Base-by-base conservation (phyloP, 2,797 vertebrate species). In the Leontocebus nigricollis region DNA sequence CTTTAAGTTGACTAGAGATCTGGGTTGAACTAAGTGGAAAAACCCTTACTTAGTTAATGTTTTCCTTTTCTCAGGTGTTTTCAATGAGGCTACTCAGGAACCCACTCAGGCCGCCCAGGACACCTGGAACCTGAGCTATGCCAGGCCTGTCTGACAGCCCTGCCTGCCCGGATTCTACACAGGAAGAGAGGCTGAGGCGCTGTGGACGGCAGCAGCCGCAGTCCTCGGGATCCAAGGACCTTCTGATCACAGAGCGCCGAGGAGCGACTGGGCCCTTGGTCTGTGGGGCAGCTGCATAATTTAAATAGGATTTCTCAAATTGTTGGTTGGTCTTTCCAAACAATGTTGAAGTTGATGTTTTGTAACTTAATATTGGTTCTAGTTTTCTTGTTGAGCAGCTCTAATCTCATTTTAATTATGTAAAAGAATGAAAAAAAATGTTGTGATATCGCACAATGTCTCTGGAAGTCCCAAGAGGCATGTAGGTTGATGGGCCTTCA, bases 401-500 rank as follows among this genome's bases (percentile, higher is more conserved):
- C 57, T 70, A 59, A 86, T 87, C 33, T 92, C 52, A 83, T 87
- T 95, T 72, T 75, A 11, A 20, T 55, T 20, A 48, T 30, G 46
- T 12, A 17, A 88, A 55, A 70, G 26, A 59, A 2, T 24, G 50
- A 55, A 55, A 55, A 55, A 55, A 20, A 22, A 24, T 9, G 20
- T 55, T 55, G 52, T 22, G 20, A 55, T 55, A 55, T 67, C 72
- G 6, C 44, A 46, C 85, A 61, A 27, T 5, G 24, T 7, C 5
- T 3, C 93, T 82, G 7, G 83, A 24, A 55, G 50, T 19, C 2
- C 33, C 64, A 5, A 36, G 0, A 0, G 4, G 27, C 80, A 39
- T n/a, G 20, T 79, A 85, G 50, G 57, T n/a, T 85, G 33, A 79
- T 8, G 95, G 97, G 97, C 97, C 98, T 97, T 96, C 52, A 22